These are phyloP conservation scores for Sebastes minor DNA, from an alignment of 2,797 vertebrate species.

Conservation along the genomic window DNA sequence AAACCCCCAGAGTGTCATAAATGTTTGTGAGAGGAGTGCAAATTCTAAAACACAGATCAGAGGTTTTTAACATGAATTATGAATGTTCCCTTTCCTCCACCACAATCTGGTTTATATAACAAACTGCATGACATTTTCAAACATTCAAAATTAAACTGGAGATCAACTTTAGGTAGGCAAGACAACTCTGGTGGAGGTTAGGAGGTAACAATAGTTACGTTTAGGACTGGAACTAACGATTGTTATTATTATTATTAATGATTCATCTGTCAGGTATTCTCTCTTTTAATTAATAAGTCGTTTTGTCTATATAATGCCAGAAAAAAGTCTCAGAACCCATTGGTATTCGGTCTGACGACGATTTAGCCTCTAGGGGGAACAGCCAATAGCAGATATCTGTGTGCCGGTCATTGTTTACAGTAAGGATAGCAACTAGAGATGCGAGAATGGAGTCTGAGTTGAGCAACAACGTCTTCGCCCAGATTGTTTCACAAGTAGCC, in stretches of 20 bases:
- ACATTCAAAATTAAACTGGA: background rate
- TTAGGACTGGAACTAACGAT: background rate
- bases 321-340: background rate
- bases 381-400: background rate
- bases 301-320: background rate
- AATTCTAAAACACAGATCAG: conserved; percentile 13
- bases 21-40: background rate
- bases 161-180: background rate
- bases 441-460: background rate
- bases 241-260: background rate
- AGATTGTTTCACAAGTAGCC: background rate
- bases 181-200: background rate
- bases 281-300: fast-evolving
- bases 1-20: background rate
- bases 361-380: background rate
- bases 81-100: background rate
- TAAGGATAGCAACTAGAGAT: background rate
- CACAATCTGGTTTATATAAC: background rate
- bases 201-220: background rate
- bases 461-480: background rate
- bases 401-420: background rate
- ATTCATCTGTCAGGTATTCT: background rate
- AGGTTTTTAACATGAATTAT: background rate
- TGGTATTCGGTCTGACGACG: background rate
- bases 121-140: background rate